Percentiles rank a stretch among this genome's conserved stretches.
phyloP scores from a whole-genome alignment of 2,113 vertebrate species.

The Equus przewalskii region DNA sequence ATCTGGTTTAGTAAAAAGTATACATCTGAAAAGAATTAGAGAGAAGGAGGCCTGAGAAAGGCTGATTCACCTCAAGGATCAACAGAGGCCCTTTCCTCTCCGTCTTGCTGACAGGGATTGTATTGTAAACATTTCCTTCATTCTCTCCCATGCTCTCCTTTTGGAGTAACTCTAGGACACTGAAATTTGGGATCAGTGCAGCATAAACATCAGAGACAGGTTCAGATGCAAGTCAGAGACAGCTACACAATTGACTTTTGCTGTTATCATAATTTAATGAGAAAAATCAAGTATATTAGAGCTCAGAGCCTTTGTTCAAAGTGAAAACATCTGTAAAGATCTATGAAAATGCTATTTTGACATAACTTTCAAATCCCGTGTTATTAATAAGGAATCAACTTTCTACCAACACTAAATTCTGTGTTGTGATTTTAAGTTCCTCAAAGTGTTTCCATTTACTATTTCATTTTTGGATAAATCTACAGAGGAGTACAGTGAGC shows the following conservation, averaged over 20 bases:
- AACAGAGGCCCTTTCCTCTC: neutral
- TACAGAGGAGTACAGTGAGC: neutral
- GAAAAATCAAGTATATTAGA: neutral
- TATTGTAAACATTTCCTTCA: neutral
- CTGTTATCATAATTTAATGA: slow-evolving; percentile 21
- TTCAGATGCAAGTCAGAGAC: neutral
- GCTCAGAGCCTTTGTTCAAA: neutral
- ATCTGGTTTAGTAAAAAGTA: neutral
- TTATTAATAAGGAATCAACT: neutral
- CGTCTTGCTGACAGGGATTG: neutral
- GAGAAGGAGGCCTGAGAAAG: neutral
- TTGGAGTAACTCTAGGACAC: neutral
- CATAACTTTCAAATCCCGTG: neutral
- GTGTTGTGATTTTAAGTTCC: neutral
- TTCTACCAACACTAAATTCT: neutral
- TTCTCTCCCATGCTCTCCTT: neutral
- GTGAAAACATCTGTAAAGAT: neutral
- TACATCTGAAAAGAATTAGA: slow-evolving; percentile 33
- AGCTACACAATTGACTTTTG: neutral
- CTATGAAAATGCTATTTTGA: neutral
- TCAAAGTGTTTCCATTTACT: neutral
- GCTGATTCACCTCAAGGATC: neutral
- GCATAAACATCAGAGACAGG: neutral
- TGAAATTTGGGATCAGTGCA: neutral
- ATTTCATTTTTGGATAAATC: neutral